These are phyloP conservation scores for Emydocephalus ijimae DNA, from an alignment of 2,113 vertebrate genomes.

Conservation along the genomic window DNA sequence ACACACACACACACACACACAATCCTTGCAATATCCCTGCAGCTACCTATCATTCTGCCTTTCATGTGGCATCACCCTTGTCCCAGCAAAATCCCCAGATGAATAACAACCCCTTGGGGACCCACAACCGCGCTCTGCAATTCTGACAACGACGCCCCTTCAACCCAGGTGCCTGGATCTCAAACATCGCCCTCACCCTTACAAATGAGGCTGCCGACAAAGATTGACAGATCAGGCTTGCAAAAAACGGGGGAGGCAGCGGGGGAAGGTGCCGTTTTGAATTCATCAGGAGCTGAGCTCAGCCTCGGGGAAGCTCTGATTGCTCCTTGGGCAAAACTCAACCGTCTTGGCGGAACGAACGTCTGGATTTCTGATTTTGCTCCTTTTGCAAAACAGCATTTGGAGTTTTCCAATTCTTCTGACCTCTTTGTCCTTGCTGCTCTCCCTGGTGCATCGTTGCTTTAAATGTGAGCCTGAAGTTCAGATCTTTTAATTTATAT, in stretches of 20 bases:
- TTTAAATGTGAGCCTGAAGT: neutral
- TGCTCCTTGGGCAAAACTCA: neutral
- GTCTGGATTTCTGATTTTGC: neutral
- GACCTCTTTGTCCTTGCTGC: neutral
- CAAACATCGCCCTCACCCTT: neutral
- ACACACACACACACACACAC: no score
- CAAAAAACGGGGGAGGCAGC: neutral
- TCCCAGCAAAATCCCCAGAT: neutral
- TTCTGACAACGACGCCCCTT: neutral
- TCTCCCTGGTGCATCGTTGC: neutral
- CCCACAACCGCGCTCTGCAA: fast-evolving
- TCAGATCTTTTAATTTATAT: neutral
- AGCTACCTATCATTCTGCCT: neutral
- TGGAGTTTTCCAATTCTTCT: neutral
- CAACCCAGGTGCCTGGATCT: neutral
- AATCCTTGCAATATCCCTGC: neutral
- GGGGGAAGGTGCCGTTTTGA: neutral
- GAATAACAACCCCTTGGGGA: neutral
- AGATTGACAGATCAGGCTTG: neutral
- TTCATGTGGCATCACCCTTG: neutral
- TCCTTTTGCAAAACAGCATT: neutral
- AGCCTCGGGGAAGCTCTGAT: neutral
- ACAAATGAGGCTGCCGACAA: neutral
- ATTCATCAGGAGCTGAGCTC: neutral
- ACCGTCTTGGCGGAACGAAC: neutral